Base-by-base conservation (phyloP, 2,797 vertebrate species). In the Natrix natrix region DNA sequence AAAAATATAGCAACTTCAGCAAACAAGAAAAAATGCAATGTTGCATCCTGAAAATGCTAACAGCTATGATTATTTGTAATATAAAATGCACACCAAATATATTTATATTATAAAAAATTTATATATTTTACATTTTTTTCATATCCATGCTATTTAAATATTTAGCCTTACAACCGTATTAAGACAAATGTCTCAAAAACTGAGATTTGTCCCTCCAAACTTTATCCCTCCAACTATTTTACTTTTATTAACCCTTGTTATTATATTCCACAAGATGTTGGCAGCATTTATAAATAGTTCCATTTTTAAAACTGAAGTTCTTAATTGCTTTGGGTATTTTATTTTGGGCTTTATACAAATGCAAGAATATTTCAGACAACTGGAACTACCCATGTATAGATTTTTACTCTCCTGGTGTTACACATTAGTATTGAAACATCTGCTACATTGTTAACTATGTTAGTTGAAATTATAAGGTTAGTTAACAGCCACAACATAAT, bases 391-490 rank as follows among this genome's bases (percentile, higher is more conserved):
- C 90, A 54, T 86, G 24, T 2, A 54, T 3, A 78, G 2, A 0
- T 14, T 87, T 90, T 52, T 56, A 17, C 16, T 93, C 78, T 83
- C 3, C 14, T 1, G 54, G 86, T 24, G 87, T 14, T 57, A 55
- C 22, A 20, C 13, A 87, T 94, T 95, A 94, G 94, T 86, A 87
- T 7, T 88, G 91, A 93, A 92, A 87, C 17, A 78, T 55, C 48
- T 93, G 57, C 52, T 86, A 88, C 16, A 22, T 91, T 87, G 92
- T 92, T 74, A 89, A 94, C 87, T 56, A 0, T 87, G 93, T 97
- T 95, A 95, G 94, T 95, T 52, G 87, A 8, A 89, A 94, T 95
- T 95, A 96, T 59, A 37, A 22, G 24, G 83, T 97, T 96, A 96
- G 97, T 96, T 90, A 95, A 92, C 43, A 83, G 88, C 93, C 87